A percentile compares a stretch with the other conserved stretches of the same genome.
These are phyloP conservation scores for Ellobius talpinus DNA, from an alignment of 2,113 vertebrate genomes.

Conservation along the genomic window DNA sequence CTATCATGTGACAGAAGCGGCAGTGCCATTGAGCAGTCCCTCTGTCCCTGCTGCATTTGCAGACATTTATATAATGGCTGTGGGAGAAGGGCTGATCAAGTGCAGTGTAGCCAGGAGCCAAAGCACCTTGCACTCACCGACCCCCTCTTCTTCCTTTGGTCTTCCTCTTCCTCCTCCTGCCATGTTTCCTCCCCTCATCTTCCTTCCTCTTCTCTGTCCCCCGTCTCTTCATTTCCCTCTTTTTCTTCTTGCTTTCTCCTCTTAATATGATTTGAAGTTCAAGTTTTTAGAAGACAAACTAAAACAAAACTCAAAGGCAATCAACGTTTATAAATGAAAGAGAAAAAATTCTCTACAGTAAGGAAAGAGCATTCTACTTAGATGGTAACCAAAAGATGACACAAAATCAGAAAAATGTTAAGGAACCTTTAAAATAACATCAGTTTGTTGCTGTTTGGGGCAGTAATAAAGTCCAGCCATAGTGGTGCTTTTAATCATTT, in stretches of 20 bases:
- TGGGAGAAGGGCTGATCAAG: neutral
- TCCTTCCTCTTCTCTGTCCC: too few species aligned
- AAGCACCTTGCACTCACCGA: neutral
- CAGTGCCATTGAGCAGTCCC: neutral
- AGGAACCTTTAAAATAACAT: constrained; percentile 14
- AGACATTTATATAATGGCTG: neutral
- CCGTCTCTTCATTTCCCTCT: neutral
- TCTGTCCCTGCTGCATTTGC: neutral
- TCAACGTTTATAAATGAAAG: constrained; percentile 22
- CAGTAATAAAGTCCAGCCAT: constrained; percentile 48
- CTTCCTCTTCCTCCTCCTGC: neutral
- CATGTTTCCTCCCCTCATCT: too few species aligned
- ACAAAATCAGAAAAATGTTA: constrained; percentile 38
- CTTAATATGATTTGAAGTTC: constrained; percentile 15
- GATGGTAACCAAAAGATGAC: constrained; percentile 43
- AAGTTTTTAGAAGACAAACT: constrained; percentile 36
- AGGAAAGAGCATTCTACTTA: constrained; percentile 47
- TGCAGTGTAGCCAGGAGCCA: neutral
- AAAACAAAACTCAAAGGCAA: neutral
- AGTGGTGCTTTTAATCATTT: constrained; percentile 49
- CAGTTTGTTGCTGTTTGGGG: constrained; percentile 62
- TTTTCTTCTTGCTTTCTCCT: neutral
- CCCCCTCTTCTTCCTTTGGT: neutral
- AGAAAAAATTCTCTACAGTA: neutral
- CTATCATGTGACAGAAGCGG: neutral